Base-by-base conservation (phyloP, 2,113 vertebrate genomes). In the Anoplopoma fimbria region DNA sequence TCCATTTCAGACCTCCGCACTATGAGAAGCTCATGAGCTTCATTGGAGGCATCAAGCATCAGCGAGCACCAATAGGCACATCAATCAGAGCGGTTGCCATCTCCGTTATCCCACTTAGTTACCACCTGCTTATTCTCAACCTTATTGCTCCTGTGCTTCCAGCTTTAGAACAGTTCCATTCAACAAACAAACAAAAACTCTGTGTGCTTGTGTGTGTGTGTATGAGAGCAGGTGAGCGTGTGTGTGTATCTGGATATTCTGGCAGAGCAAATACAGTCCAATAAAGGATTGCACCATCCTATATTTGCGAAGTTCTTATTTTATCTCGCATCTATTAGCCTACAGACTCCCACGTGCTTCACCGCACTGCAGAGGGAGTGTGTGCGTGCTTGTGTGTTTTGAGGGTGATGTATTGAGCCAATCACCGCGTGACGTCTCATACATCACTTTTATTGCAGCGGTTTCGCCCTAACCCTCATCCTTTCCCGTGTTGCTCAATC, bases 381-480 rank as follows among this genome's bases (percentile, higher is more conserved):
- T 38, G 77, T 57, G 77, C 68, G 80, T 21, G 53, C 76, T 74
- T 1, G 33, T 23, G 68, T 40, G 77, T 84, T 88, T 82, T 69
- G 89, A 92, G 87, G 80, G 89, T 93, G 93, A 94, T 94, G 87
- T 88, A 94, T 94, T 6, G 89, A 87, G 85, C 91, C 85, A 90
- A 92, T 93, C 90, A 85, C 64, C 13, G 77, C 73, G 49, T 91
- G 91, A 93, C 89, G 57, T 88, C 90, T 90, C 92, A 93, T 94
- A 92, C 90, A 94, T 95, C 94, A 95, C 92, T 93, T 94, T 94
- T 94, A 94, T 93, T 94, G 93, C 94, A 76, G 87, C 57, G 62
- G 71, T 93, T 93, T 89, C 84, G 81, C 92, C 90, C 88, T 83
- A 91, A 82, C 78, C 71, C 76, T 75, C 75, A 89, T 82, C 57